Evolutionary conservation across 2,888 invertebrate genomes (phyloP), one percentile per base, ranked within the genome.

Genomic region (Erebia epiphron): DNA sequence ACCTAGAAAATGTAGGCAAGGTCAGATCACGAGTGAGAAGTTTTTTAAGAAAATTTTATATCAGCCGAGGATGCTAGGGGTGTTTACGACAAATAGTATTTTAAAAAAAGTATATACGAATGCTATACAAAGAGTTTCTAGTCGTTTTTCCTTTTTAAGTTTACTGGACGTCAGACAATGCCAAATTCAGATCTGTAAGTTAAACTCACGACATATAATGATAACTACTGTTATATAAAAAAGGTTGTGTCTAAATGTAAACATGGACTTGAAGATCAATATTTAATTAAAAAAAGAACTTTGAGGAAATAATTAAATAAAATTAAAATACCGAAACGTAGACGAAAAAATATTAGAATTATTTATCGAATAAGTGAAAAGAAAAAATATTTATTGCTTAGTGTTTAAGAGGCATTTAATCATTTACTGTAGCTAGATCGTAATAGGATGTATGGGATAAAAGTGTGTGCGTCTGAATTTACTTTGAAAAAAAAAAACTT

Each of bases 331-430:
- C 86, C 85, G 87, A 88, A 80, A 83, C 77, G 85, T 88, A 89
- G 86, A 82, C 80, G 56, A 67, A 67, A 85, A 85, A 82, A 87
- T 83, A 87, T 84, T 90, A 91, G 90, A 91, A 89, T 88, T 92
- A 92, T 92, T 91, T 91, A 92, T 88, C 84, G 82, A 78, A 73
- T 87, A 91, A 89, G 89, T 82, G 84, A 83, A 90, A 91, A 90
- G 88, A 90, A 92, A 88, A 90, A 90, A 92, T 93, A 93, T 93
- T 93, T 93, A 93, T 92, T 91, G 88, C 85, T 76, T 86, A 90
- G 88, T 74, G 64, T 65, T 63, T 89, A 89, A 88, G 89, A 81
- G 77, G 88, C 87, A 89, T 91, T 78, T 89, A 92, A 89, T 84
- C 90, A 73, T 91, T 90, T 90, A 91, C 90, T 90, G 89, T 91